Evolutionary conservation across 2,888 invertebrate genomes (phyloP).

Genomic region (Stenodera caucasica): DNA sequence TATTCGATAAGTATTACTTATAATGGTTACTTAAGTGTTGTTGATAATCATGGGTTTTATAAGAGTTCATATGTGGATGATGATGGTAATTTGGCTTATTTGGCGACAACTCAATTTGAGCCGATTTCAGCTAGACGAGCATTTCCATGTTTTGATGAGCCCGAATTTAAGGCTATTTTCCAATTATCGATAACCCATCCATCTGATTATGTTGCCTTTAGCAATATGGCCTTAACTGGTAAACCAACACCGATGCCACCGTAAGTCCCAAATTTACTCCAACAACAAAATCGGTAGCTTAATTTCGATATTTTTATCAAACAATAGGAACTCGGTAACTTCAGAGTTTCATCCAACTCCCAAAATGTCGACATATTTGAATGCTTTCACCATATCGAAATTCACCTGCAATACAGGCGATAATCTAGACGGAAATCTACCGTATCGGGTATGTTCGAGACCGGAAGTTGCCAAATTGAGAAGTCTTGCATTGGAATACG

Average conservation of each 20-base stretch:
- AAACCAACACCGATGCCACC: neutral
- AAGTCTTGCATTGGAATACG: conserved; percentile 30
- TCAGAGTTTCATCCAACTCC: conserved; percentile 50
- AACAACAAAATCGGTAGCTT: neutral
- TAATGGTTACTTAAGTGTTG: conserved; percentile 44
- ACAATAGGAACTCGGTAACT: neutral
- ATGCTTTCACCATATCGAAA: conserved; percentile 82
- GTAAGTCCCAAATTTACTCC: neutral
- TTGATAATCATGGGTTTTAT: conserved; percentile 58
- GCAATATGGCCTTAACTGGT: conserved; percentile 26
- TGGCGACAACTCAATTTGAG: conserved; percentile 71
- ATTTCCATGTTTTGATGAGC: conserved; percentile 80
- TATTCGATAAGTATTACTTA: conserved; percentile 34
- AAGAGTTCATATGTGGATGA: conserved; percentile 54
- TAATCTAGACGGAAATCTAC: conserved; percentile 20
- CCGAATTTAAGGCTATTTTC: conserved; percentile 53
- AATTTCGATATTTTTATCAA: no score
- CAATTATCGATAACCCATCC: conserved; percentile 54
- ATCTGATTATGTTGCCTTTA: conserved; percentile 32
- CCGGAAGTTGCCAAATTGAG: conserved; percentile 23
- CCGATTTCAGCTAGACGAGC: conserved; percentile 68
- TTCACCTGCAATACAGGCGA: conserved; percentile 55
- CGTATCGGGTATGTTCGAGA: conserved; percentile 38
- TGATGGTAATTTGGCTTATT: conserved; percentile 40
- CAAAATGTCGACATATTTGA: conserved; percentile 81